Conservation (phyloP, 2,113 vertebrate genomes). For the Numida meleagris region DNA sequence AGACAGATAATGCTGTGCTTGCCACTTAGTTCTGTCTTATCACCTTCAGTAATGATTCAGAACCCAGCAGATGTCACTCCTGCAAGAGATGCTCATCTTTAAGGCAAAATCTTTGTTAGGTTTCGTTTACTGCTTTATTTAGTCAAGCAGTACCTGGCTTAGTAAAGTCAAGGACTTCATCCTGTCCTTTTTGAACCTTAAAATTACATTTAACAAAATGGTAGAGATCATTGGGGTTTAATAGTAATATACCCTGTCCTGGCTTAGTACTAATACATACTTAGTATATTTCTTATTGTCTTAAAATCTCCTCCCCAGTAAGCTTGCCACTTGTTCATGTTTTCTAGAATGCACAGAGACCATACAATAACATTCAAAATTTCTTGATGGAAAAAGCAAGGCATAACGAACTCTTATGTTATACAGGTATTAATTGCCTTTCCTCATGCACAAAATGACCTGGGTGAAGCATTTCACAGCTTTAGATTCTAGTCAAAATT, state of each 20-base stretch:
- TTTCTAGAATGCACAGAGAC: not conserved
- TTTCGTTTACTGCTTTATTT: not conserved
- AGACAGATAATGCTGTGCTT: not conserved
- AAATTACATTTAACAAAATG: not conserved
- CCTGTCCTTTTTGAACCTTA: not conserved
- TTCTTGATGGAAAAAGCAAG: not conserved
- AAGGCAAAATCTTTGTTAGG: not conserved
- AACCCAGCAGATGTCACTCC: not conserved
- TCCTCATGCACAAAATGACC: not conserved
- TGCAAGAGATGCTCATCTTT: not conserved
- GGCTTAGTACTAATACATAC: not conserved
- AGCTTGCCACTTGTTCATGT: not conserved
- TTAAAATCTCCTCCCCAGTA: not conserved
- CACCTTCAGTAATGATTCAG: not conserved
- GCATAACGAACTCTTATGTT: not conserved
- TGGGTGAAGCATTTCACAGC: not conserved
- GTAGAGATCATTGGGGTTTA: not conserved
- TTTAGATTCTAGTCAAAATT: not conserved
- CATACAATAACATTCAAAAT: not conserved
- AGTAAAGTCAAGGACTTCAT: not conserved
- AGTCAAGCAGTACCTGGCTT: not conserved
- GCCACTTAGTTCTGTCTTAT: not conserved
- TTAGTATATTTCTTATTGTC: not conserved
- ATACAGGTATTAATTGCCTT: not conserved
- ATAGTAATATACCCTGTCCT: rapidly evolving